Evolutionary conservation across 2,113 vertebrate species (phyloP).

Genomic region (Equus przewalskii): DNA sequence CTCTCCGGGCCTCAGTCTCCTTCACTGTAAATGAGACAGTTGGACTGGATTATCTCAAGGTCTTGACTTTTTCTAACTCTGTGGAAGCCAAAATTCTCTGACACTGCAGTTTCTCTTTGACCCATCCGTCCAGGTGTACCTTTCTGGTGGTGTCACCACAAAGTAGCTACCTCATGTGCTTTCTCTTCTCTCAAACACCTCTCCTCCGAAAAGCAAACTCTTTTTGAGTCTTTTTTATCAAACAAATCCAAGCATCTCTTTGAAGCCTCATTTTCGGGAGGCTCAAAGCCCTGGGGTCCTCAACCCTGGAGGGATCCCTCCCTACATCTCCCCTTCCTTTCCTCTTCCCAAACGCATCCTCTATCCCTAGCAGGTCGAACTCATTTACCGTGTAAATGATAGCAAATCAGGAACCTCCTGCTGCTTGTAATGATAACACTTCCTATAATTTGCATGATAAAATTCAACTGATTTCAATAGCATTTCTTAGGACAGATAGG

Average conservation of each 20-base stretch:
- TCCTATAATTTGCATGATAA: constrained; percentile 86
- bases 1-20: background rate
- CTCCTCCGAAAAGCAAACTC: background rate
- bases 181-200: background rate
- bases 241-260: background rate
- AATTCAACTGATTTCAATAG: constrained; percentile 86
- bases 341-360: background rate
- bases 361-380: constrained; percentile 65
- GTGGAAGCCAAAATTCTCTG: background rate
- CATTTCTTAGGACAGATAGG: constrained; percentile 77
- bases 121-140: background rate
- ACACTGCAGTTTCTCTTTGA: background rate
- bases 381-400: constrained; percentile 79
- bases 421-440: constrained; percentile 84
- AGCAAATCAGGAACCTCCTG: constrained; percentile 84
- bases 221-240: background rate
- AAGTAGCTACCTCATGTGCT: background rate
- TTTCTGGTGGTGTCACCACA: background rate
- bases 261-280: background rate
- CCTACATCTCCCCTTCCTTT: background rate
- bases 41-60: background rate
- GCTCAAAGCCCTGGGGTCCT: background rate
- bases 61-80: background rate
- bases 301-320: background rate
- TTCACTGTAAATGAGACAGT: background rate